Percentiles rank a stretch among this genome's conserved stretches.
phyloP scores from a whole-genome alignment of 1,140 invertebrate species.

The Brachionus rotundiformis region DNA sequence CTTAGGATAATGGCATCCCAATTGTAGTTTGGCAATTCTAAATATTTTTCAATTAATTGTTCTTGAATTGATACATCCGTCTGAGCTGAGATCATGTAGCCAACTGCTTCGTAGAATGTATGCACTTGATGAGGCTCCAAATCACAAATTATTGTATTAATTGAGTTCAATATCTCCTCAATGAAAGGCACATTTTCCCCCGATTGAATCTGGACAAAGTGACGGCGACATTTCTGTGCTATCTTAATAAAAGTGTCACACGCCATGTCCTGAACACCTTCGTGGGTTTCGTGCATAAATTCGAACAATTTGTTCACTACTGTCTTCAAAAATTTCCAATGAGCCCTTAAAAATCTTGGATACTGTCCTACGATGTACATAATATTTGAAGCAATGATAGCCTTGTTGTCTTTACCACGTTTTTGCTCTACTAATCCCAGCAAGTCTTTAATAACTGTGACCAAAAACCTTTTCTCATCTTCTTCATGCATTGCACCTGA shows the following conservation, averaged over 20 bases:
- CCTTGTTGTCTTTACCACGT: slow-evolving; percentile 99
- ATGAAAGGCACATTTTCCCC: slow-evolving; percentile 97
- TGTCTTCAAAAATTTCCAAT: slow-evolving; percentile 99
- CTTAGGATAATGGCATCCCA: slow-evolving; percentile 98
- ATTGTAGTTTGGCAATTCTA: slow-evolving; percentile 94
- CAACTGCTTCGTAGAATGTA: slow-evolving; percentile 99
- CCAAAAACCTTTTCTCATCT: slow-evolving; percentile 97
- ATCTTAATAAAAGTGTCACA: slow-evolving; percentile 99
- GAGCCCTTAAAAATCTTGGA: slow-evolving; percentile 94
- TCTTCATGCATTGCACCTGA: slow-evolving; percentile 98
- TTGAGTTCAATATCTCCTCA: slow-evolving; percentile 93
- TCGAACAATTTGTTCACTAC: slow-evolving; percentile 99
- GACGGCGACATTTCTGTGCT: slow-evolving; percentile 93
- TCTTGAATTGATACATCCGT: slow-evolving; percentile 82
- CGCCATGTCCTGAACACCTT: slow-evolving; percentile 97
- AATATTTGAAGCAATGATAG: slow-evolving; percentile 99
- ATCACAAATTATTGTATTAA: slow-evolving; percentile 97
- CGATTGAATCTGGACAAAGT: slow-evolving; percentile 90
- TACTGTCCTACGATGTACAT: slow-evolving; percentile 99
- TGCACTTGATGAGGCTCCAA: slow-evolving; percentile 95
- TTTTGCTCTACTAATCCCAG: slow-evolving; percentile 98
- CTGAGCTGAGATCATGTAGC: slow-evolving; percentile 96
- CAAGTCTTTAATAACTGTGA: slow-evolving; percentile 98
- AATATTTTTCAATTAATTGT: slow-evolving; percentile 92
- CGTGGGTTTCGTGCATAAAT: slow-evolving; percentile 99